phyloP scores from a whole-genome alignment of 1,140 invertebrate species.

The Drosophila oshimai region DNA sequence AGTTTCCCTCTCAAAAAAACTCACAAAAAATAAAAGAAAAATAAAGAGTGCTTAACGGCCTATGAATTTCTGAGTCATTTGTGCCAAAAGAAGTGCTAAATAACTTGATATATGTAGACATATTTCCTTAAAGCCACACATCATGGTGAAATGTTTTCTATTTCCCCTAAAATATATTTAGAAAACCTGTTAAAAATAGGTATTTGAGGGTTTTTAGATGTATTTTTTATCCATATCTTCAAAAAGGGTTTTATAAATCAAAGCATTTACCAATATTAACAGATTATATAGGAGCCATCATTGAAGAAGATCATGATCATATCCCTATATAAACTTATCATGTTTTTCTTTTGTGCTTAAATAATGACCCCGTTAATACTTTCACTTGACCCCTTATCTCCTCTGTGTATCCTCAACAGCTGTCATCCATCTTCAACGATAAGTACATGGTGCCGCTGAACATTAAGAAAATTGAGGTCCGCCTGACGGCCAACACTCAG shows the following conservation, averaged over 20 bases:
- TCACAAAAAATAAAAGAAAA: not conserved
- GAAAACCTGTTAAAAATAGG: too few relatives aligned
- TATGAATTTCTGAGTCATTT: slow-evolving; percentile 4
- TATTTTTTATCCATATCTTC: too few relatives aligned
- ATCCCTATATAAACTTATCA: too few relatives aligned
- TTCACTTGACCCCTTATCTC: not conserved
- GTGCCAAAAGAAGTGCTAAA: slow-evolving; percentile 3
- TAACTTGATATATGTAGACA: not conserved
- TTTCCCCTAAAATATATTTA: too few relatives aligned
- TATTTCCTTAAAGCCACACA: not conserved
- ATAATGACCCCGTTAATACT: too few relatives aligned
- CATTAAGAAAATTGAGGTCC: slow-evolving; percentile 43
- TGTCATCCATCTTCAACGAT: slow-evolving; percentile 33
- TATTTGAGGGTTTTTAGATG: too few relatives aligned
- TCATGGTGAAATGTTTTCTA: not conserved
- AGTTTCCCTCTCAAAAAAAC: not conserved
- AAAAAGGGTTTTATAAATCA: too few relatives aligned
- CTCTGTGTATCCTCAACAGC: slow-evolving; percentile 6
- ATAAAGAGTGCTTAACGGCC: slow-evolving; percentile 1
- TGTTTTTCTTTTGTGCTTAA: too few relatives aligned
- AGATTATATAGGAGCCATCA: too few relatives aligned
- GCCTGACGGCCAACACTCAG: slow-evolving; percentile 24
- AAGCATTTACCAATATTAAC: too few relatives aligned
- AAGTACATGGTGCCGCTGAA: slow-evolving; percentile 20
- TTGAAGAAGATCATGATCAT: too few relatives aligned